Evolutionary conservation across 2,888 invertebrate genomes (phyloP).

Genomic region (Drosophila sordidula): DNA sequence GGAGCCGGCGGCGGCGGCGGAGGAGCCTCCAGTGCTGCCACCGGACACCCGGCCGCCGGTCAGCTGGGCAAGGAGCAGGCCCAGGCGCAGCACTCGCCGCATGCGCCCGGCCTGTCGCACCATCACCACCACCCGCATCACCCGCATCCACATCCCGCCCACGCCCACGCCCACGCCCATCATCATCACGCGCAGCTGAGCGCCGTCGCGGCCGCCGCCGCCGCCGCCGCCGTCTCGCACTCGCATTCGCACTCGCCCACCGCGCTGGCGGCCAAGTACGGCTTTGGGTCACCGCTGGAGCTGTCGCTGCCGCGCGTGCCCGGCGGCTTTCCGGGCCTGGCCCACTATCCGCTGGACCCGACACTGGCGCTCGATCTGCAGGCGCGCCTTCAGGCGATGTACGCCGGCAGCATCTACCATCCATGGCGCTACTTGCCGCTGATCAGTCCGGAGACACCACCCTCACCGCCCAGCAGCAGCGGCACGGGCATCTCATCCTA

Average conservation of each 20-base stretch:
- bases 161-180: slow-evolving; percentile 59
- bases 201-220: slow-evolving; percentile 66
- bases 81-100: slow-evolving; percentile 63
- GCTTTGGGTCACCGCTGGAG: slow-evolving; percentile 83
- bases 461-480: slow-evolving; percentile 85
- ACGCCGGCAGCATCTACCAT: slow-evolving; percentile 84
- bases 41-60: slow-evolving; percentile 23
- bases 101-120: slow-evolving; percentile 34
- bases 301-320: slow-evolving; percentile 82
- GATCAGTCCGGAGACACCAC: slow-evolving; percentile 83
- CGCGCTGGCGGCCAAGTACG: slow-evolving; percentile 81
- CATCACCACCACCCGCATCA: slow-evolving; percentile 65
- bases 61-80: slow-evolving; percentile 54
- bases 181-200: slow-evolving; percentile 70
- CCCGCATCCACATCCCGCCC: slow-evolving; percentile 54
- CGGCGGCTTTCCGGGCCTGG: slow-evolving; percentile 76
- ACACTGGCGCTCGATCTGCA: slow-evolving; percentile 85
- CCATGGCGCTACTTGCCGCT: slow-evolving; percentile 85
- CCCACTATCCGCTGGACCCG: slow-evolving; percentile 84
- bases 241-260: slow-evolving; percentile 61
- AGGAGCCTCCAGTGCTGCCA: slow-evolving; percentile 15
- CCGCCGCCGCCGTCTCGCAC: slow-evolving; percentile 50
- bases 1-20: slow-evolving; percentile 28
- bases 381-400: slow-evolving; percentile 85
- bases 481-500: slow-evolving; percentile 82